Evolutionary conservation across 1,140 invertebrate genomes (phyloP).

Genomic region (Lithobius niger): DNA sequence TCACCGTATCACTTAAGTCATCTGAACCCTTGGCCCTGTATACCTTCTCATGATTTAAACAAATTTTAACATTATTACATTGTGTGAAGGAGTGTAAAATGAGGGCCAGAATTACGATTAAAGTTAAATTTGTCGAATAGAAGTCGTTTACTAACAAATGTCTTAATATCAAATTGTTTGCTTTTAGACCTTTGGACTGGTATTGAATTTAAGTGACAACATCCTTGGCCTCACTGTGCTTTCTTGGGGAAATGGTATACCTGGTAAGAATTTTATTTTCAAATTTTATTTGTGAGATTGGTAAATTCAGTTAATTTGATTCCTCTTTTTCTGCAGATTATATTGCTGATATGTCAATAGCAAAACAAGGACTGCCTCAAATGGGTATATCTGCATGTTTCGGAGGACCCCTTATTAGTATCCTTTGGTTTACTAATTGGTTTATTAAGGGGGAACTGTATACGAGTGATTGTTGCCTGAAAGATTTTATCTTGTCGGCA

Average conservation of each 20-base stretch:
- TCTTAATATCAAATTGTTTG: no score
- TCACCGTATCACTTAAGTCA: not conserved
- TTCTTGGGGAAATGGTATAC: slow-evolving; percentile 57
- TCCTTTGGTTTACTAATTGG: slow-evolving; percentile 12
- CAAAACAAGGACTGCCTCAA: slow-evolving; percentile 45
- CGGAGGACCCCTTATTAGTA: slow-evolving; percentile 55
- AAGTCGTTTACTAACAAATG: no score
- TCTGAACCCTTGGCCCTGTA: not conserved
- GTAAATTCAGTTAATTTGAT: not conserved
- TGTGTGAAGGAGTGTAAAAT: no score
- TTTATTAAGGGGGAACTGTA: no score
- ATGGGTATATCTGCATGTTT: slow-evolving; percentile 57
- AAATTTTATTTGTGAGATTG: not conserved
- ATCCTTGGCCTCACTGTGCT: slow-evolving; percentile 54
- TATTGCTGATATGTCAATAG: slow-evolving; percentile 49
- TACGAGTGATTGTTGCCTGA: no score
- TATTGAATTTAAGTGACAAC: slow-evolving; percentile 44
- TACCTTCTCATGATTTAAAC: not conserved
- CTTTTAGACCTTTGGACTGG: slow-evolving; percentile 40
- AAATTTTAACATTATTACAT: no score
- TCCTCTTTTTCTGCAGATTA: slow-evolving; percentile 38
- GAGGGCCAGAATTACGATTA: no score
- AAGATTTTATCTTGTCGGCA: no score
- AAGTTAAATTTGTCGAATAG: no score
- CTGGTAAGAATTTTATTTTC: slow-evolving; percentile 35